Evolutionary conservation across 1,140 invertebrate genomes (phyloP).

Genomic region (Mizuhopecten yessoensis): DNA sequence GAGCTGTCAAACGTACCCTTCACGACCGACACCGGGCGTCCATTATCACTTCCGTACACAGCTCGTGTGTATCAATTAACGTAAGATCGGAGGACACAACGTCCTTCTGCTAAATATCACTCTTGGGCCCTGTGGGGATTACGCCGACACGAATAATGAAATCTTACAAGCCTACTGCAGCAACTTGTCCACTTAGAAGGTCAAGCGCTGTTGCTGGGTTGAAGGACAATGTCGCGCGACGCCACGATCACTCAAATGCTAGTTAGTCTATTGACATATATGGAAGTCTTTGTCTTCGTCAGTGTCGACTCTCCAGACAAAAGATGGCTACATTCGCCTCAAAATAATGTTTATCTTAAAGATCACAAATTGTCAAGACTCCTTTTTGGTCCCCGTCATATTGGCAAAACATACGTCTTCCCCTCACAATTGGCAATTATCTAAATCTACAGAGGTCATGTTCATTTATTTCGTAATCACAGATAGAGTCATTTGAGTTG

Average conservation of each 20-base stretch:
- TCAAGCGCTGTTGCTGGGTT: neutral
- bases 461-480: too few species aligned
- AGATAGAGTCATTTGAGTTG: too few species aligned
- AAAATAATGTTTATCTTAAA: neutral
- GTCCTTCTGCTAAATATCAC: slow-evolving; percentile 33
- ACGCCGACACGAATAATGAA: neutral
- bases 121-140: neutral
- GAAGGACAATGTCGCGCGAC: neutral
- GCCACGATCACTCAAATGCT: neutral
- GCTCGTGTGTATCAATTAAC: neutral
- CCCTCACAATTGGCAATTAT: too few species aligned
- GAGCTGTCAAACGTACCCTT: neutral
- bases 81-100: neutral
- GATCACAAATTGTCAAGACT: neutral
- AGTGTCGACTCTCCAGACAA: neutral
- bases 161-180: neutral
- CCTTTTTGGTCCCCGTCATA: neutral
- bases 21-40: neutral
- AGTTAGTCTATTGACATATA: neutral
- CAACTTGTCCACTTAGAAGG: neutral
- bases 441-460: too few species aligned
- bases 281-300: neutral
- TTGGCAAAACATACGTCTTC: too few species aligned
- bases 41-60: neutral
- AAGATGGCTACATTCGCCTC: neutral